These are phyloP conservation scores for Karalla daura DNA, from an alignment of 2,797 vertebrate genomes.

Conservation along the genomic window DNA sequence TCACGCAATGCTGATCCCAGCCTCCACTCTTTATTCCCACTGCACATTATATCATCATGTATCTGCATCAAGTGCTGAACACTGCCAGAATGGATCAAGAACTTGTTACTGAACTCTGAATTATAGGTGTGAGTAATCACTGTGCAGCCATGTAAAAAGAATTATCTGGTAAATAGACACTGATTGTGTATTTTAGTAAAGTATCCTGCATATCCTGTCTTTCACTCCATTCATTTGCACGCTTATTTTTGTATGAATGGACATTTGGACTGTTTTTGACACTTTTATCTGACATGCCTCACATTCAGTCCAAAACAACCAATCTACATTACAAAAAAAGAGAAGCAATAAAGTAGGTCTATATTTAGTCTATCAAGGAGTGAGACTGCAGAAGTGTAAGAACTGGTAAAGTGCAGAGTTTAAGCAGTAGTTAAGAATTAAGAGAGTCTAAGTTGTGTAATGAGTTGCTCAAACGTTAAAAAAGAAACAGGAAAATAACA, in stretches of 20 bases:
- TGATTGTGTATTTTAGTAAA: background rate
- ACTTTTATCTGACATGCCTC: too few species aligned
- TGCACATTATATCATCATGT: slow-evolving; percentile 54
- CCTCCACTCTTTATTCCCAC: slow-evolving; percentile 61
- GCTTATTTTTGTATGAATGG: background rate
- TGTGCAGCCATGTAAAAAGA: background rate
- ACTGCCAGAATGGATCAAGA: slow-evolving; percentile 27
- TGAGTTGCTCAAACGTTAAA: too few species aligned
- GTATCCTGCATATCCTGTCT: background rate
- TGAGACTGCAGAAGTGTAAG: too few species aligned
- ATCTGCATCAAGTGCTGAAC: slow-evolving; percentile 40
- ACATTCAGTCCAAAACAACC: too few species aligned
- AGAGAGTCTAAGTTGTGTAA: too few species aligned
- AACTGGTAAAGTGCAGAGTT: too few species aligned
- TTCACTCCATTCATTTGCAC: background rate
- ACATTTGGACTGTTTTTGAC: background rate
- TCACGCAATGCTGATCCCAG: slow-evolving; percentile 77
- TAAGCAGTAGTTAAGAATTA: too few species aligned
- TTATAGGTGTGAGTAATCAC: background rate
- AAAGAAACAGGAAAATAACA: background rate
- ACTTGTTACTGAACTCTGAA: slow-evolving; percentile 22
- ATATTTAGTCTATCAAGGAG: too few species aligned
- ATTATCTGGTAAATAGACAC: background rate
- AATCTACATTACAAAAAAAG: too few species aligned
- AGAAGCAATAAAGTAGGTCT: too few species aligned